Evolutionary conservation across 2,797 vertebrate species (phyloP), one percentile per base, ranked within the genome.

Genomic region (Thalassophryne amazonica): DNA sequence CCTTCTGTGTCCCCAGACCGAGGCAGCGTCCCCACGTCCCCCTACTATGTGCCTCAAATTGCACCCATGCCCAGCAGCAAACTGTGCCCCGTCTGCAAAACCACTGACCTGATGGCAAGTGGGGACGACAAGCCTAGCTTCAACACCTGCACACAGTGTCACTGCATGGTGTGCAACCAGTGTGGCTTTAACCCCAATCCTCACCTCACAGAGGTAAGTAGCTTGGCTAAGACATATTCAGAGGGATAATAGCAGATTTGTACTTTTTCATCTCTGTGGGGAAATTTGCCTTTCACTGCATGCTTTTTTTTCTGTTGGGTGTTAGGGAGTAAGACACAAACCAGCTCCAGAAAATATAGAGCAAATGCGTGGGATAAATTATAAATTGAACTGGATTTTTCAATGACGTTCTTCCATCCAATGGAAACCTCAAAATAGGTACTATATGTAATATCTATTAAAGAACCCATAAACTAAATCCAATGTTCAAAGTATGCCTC

Each of bases 181-280:
- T 99, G 97, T 31, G 97, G 97, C 68, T 99, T 99, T 91, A 99
- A 99, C 81, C 97, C 97, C 60, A 98, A 96, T 86, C 97, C 97
- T 0, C 95, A 99, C 69, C 93, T 99, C 59, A 97, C 94, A 40
- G 93, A 99, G 95, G 97, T 99, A 95, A 84, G 21, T 1, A 2
- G n/a, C 32, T 37, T 7, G 3, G 15, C 18, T 12, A 9, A 42
- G 7, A 22, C n/a, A n/a, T n/a, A 6, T 4, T 31, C 27, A 40
- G 15, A 16, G 17, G 15, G 12, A 40, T 22, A 1, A 37, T n/a
- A 31, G 3, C n/a, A 6, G 2, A 9, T 19, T 13, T 40, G 16
- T 3, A 3, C 7, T 25, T 30, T 23, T 17, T 45, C n/a, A n/a
- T 32, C 1, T 33, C 10, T 10, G 31, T 3, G 39, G 18, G 13